Base-by-base conservation (phyloP, 2,113 vertebrate genomes). In the Mesitornis unicolor region DNA sequence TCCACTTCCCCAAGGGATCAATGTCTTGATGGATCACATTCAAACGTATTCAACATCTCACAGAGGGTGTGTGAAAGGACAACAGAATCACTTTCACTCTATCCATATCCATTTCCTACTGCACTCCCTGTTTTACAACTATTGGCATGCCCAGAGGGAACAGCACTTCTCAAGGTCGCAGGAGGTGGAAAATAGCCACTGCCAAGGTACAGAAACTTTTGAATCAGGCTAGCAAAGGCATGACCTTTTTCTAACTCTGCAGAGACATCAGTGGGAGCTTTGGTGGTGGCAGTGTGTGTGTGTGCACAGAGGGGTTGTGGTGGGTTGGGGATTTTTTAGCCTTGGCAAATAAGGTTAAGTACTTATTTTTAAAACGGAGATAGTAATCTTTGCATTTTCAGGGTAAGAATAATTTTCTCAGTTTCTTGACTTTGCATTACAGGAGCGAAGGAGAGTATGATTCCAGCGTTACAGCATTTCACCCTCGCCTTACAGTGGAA, bases 11-110 rank as follows among this genome's bases (percentile, higher is more conserved):
- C 76, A 91, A 47, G 89, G 92, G 97, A 98, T 98, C 98, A 97
- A 97, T 98, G 96, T 85, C 90, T 96, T 98, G 97, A 98, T 99
- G 97, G 98, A 98, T 98, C 97, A 94, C 97, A 97, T 96, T 98
- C 96, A 98, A 96, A 96, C 92, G 93, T 92, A 96, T 97, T 97
- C 95, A 98, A 97, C 97, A 92, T 97, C 98, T 98, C 96, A 95
- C 89, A 75, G 92, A 97, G 97, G 91, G 97, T 97, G 97, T 98
- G 96, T 94, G 84, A 97, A 97, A 97, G 96, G 96, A 98, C 98
- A 98, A 98, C 97, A 97, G 96, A 97, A 97, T 98, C 94, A 45
- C 95, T 98, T 98, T 98, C 92, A 85, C 93, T 97, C 96, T 89
- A 95, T 97, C 97, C 97, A 97, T 98, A 98, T 98, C 97, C 96